phyloP scores from a whole-genome alignment of 2,888 invertebrate genomes.

The Furcula furcula region DNA sequence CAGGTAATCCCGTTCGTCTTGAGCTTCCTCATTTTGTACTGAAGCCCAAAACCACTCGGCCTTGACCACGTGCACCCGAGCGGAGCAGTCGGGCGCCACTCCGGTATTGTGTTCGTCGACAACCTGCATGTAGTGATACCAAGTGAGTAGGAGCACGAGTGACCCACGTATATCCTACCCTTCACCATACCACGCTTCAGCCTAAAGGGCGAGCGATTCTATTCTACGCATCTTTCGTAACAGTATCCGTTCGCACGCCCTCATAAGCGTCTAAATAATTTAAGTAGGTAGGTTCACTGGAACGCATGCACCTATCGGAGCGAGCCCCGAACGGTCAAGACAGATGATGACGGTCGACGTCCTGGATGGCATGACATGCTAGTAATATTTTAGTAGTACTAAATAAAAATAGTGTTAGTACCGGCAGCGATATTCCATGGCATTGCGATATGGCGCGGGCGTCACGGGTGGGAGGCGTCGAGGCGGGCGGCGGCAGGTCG shows the following conservation, averaged over 20 bases:
- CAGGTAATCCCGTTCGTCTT: constrained; percentile 94
- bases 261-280: constrained; percentile 42
- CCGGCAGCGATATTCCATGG: constrained; percentile 82
- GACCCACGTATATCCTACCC: constrained; percentile 2
- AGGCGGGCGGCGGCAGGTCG: constrained; percentile 62
- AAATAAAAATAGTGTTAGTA: constrained; percentile 82
- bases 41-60: constrained; percentile 99
- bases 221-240: constrained; percentile 24
- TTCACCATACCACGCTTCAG: constrained; percentile 21
- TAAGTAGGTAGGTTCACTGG: constrained; percentile 28
- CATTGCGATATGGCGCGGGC: constrained; percentile 76
- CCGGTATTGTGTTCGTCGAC: constrained; percentile 90
- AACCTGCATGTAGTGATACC: constrained; percentile 79
- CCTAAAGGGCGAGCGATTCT: constrained; percentile 25
- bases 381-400: constrained; percentile 69
- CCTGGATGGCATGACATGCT: constrained; percentile 55
- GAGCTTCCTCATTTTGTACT: constrained; percentile 96
- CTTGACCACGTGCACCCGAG: constrained; percentile 89
- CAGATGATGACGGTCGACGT: constrained; percentile 37
- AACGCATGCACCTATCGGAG: constrained; percentile 49
- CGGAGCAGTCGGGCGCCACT: constrained; percentile 86
- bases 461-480: constrained; percentile 69
- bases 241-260: constrained; percentile 39
- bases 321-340: constrained; percentile 22
- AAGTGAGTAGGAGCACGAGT: neutral